These are phyloP conservation scores for Uromys caudimaculatus DNA, from an alignment of 2,797 vertebrate genomes.

Conservation along the genomic window DNA sequence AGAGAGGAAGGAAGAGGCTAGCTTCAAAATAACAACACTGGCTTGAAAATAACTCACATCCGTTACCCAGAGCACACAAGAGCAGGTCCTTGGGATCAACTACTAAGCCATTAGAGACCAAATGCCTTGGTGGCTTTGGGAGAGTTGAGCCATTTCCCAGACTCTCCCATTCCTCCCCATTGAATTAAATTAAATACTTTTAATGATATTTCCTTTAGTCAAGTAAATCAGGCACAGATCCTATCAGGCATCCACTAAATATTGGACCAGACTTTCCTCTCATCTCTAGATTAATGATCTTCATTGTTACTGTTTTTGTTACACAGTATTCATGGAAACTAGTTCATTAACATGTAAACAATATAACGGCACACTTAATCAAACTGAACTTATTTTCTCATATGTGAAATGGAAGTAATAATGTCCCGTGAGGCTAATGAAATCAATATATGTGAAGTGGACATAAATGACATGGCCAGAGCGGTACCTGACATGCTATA, in stretches of 20 bases:
- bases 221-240: neutral
- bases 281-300: neutral
- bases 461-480: neutral
- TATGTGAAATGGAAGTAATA: neutral
- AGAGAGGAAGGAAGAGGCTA: slow-evolving; percentile 55
- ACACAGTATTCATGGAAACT: neutral
- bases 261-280: neutral
- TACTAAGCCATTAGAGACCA: neutral
- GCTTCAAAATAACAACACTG: neutral
- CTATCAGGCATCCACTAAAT: neutral
- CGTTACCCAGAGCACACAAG: neutral
- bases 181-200: neutral
- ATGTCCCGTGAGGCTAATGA: neutral
- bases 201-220: neutral
- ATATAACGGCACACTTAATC: neutral
- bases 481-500: neutral
- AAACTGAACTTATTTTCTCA: slow-evolving; percentile 23
- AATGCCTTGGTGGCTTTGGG: neutral
- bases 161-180: neutral
- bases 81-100: neutral
- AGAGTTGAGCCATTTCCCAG: neutral
- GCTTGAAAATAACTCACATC: neutral
- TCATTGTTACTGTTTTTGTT: neutral
- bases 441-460: neutral
- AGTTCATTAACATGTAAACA: neutral